These are phyloP conservation scores for Rapana venosa DNA, from an alignment of 2,888 invertebrate species.

Conservation along the genomic window DNA sequence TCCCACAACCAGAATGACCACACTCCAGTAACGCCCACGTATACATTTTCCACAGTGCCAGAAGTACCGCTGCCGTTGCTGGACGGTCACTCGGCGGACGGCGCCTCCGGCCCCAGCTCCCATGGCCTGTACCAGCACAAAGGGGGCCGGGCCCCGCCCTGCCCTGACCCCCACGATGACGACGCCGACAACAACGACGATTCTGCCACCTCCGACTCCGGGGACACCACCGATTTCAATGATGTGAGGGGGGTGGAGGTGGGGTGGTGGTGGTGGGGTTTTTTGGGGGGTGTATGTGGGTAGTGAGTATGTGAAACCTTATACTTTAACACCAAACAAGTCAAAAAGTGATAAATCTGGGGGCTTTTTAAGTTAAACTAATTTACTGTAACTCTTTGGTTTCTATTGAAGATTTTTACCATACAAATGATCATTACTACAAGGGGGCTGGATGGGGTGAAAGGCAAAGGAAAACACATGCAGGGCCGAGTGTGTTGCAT, in stretches of 20 bases:
- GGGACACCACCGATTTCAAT: conserved; percentile 65
- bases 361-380: too few relatives aligned
- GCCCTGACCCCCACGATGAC: conserved; percentile 57
- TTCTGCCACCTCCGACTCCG: conserved; percentile 47
- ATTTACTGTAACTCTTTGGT: too few relatives aligned
- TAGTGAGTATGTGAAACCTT: neutral
- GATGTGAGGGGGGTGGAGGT: conserved; percentile 54
- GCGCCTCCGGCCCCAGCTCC: conserved; percentile 26
- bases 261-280: neutral
- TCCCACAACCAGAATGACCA: too few relatives aligned
- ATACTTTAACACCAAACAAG: too few relatives aligned
- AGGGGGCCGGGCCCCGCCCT: conserved; percentile 10
- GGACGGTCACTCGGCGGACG: conserved; percentile 42
- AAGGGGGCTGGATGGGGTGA: too few relatives aligned
- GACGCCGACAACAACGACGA: conserved; percentile 57
- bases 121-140: conserved; percentile 33
- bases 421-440: too few relatives aligned
- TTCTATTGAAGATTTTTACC: too few relatives aligned
- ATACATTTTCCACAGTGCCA: conserved; percentile 26
- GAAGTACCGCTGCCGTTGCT: conserved; percentile 42
- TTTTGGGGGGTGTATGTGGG: neutral
- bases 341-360: too few relatives aligned
- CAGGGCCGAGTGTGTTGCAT: too few relatives aligned
- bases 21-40: too few relatives aligned
- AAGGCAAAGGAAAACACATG: too few relatives aligned